Evolutionary conservation across 2,888 invertebrate genomes (phyloP).

Genomic region (Phortica magna): DNA sequence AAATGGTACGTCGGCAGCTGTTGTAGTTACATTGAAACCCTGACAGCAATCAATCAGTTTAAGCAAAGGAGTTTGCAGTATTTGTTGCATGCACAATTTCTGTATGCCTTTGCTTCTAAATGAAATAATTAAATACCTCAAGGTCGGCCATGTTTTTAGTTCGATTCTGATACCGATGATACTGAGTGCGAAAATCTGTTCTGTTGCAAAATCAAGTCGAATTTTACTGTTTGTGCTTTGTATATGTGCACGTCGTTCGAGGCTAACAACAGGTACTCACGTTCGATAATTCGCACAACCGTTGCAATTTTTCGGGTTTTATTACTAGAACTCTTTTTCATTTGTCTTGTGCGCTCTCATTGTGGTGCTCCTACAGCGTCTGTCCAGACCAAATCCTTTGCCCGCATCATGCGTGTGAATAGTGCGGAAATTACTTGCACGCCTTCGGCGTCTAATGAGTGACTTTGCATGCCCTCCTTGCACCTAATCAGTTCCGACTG

Average conservation of each 20-base stretch:
- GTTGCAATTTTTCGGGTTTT: neutral
- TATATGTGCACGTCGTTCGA: neutral
- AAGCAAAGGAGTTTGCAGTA: constrained; percentile 43
- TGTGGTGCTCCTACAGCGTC: constrained; percentile 66
- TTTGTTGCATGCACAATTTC: constrained; percentile 1
- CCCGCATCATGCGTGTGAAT: constrained; percentile 75
- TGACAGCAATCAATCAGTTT: constrained; percentile 72
- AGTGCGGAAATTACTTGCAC: constrained; percentile 69
- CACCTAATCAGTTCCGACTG: constrained; percentile 59
- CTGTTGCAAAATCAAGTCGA: neutral
- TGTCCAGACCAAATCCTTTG: constrained; percentile 51
- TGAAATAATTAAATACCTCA: constrained; percentile 31
- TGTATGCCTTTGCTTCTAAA: constrained; percentile 12
- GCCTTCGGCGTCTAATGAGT: constrained; percentile 30
- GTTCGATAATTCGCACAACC: neutral
- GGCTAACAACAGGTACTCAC: neutral
- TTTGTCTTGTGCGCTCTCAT: constrained; percentile 59
- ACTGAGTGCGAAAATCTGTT: neutral
- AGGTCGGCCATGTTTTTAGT: constrained; percentile 25
- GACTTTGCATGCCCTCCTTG: constrained; percentile 19
- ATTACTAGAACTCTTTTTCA: constrained; percentile 61
- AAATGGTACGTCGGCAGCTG: constrained; percentile 15
- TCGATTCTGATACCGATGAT: neutral
- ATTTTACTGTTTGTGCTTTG: neutral
- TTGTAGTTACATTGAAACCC: constrained; percentile 32